Evolutionary conservation across 2,888 invertebrate species (phyloP), one percentile per base, ranked within the genome.

Genomic region (Microctonus aethiopoides): DNA sequence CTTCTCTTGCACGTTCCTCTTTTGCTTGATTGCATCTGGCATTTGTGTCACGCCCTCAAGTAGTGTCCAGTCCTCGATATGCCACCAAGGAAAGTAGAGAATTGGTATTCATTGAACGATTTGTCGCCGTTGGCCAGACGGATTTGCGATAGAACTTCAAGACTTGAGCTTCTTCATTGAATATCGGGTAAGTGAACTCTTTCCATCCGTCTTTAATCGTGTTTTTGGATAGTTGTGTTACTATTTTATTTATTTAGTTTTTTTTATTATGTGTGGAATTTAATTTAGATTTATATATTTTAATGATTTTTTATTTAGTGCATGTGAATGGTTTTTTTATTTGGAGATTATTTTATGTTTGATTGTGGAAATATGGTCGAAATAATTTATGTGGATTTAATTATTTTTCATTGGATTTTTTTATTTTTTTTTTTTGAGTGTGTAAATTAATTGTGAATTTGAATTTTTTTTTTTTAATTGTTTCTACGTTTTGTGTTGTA

Each of bases 31-130:
- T 86, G 83, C 86, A 86, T 86, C 85, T 83, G 81, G 86, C 85
- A 86, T 86, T 86, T 86, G 82, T 85, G 86, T 86, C 86, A 86
- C 86, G 84, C 84, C 78, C 82, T 83, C 83, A 16, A 46, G 46
- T 46, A 86, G 84, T 84, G 80, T 80, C 83, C 80, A 83, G 85
- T 82, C 16, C 46, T 46, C 86, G 86, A 86, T 86, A 86, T 86
- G 86, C 83, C 86, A 77, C 79, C 9, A 75, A 79, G 79, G 82
- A 83, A 46, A 46, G 84, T 83, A 82, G 82, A 79, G 75, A 82
- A 83, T 86, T 86, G 83, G 82, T 86, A 86, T 86, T 85, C 86
- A 46, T 7, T 76, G 79, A 61, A 75, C 79, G 78, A 76, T 76
- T 59, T 70, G 72, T 74, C 67, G 72, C 75, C 75, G 74, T 79